phyloP scores from a whole-genome alignment of 1,140 invertebrate species.

The Chrysomallon squamiferum region DNA sequence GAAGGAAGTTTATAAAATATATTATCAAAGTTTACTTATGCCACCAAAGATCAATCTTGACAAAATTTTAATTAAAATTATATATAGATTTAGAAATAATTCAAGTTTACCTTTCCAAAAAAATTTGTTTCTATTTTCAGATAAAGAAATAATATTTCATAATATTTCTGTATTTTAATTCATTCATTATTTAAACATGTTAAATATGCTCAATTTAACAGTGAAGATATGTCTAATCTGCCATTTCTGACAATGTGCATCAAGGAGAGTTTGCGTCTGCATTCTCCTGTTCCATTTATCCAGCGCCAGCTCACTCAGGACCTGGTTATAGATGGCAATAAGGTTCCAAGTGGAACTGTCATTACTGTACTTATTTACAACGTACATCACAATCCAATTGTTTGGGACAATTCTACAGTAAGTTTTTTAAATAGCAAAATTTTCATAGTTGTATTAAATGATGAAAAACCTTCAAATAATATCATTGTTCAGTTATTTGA shows the following conservation, averaged over 20 bases:
- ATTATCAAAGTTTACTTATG: no score
- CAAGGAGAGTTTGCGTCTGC: slow-evolving; percentile 60
- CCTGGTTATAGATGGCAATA: slow-evolving; percentile 20
- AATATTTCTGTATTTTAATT: no score
- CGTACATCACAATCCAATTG: slow-evolving; percentile 30
- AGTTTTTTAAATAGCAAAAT: neutral
- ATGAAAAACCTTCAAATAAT: neutral
- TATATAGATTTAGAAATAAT: no score
- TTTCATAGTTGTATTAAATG: neutral
- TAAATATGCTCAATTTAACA: no score
- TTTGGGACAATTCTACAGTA: slow-evolving; percentile 42
- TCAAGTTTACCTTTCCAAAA: no score
- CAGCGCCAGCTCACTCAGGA: slow-evolving; percentile 66
- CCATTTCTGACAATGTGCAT: slow-evolving; percentile 61
- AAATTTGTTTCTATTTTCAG: no score
- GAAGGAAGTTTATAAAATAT: no score
- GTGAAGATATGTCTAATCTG: slow-evolving; percentile 51
- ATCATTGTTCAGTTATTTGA: neutral
- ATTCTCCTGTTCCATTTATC: slow-evolving; percentile 71
- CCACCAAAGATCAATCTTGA: no score
- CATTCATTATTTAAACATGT: no score
- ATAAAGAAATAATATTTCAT: no score
- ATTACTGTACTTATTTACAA: slow-evolving; percentile 34
- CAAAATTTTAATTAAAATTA: no score
- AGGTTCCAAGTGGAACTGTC: slow-evolving; percentile 21